Evolutionary conservation across 2,113 vertebrate genomes (phyloP), one percentile per base, ranked within the genome.

Genomic region (Hippolais icterina): DNA sequence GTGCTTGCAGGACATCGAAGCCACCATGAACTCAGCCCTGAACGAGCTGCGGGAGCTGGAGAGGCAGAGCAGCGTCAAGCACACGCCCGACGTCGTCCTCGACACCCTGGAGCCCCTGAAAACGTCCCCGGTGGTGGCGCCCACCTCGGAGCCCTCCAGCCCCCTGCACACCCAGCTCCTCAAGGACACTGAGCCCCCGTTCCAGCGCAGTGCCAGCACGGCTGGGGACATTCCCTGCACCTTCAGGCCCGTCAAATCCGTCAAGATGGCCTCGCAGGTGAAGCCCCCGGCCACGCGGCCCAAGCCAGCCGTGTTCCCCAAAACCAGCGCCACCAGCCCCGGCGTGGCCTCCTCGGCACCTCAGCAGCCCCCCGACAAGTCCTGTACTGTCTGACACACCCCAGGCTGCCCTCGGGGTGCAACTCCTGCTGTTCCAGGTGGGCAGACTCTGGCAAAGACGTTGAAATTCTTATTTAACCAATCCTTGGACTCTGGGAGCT

Each of bases 31-130:
- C 98, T 99, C 99, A 4, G 98, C 99, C 18, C 97, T 99, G 89
- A 99, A 98, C 5, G 99, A 99, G 97, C 98, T 99, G 83, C 98
- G 98, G 74, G 99, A 99, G 96, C 96, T 99, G 53, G 99, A 99
- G 82, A 94, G 99, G 78, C 99, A 99, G 96, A 99, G 99, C 98
- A 98, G 95, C 16, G 98, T 98, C 8, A 99, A 99, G 92, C 99
- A 99, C 94, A 83, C 99, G 2, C 99, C 99, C 0, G 99, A 99
- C 5, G 99, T 99, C 65, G 99, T 99, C 47, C 98, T 99, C 19
- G 99, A 99, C 98, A 99, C 99, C 16, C 97, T 99, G 98, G 99
- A 99, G 97, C 99, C 99, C 69, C 97, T 99, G 89, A 99, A 99
- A 94, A 98, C 98, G 0, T 98, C 98, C 15, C 98, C 97, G 1